Evolutionary conservation across 1,140 invertebrate genomes (phyloP).

Genomic region (Wasmannia auropunctata): DNA sequence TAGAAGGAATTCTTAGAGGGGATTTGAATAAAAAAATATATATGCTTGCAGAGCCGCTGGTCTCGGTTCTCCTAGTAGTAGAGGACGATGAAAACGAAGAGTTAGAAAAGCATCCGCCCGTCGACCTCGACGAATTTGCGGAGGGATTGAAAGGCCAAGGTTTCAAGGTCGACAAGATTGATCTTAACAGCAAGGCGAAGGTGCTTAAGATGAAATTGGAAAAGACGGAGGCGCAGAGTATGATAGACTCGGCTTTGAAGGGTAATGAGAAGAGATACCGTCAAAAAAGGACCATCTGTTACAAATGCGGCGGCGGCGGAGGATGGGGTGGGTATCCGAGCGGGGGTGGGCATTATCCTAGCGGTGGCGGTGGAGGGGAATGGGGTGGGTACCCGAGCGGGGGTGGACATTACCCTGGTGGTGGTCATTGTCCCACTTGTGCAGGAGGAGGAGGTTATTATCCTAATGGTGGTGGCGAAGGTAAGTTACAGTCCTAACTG

Average conservation of each 20-base stretch:
- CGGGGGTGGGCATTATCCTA: constrained; percentile 10
- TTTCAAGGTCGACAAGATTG: constrained; percentile 78
- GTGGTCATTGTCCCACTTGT: too few species aligned
- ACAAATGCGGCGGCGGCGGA: constrained; percentile 71
- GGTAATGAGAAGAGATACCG: constrained; percentile 72
- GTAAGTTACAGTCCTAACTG: background rate
- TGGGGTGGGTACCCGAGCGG: constrained; percentile 3
- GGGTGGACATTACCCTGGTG: constrained; percentile 24
- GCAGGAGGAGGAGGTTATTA: constrained; percentile 25
- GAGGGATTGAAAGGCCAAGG: constrained; percentile 78
- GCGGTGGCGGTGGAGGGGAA: constrained; percentile 58
- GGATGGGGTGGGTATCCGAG: constrained; percentile 4
- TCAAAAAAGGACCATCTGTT: constrained; percentile 74
- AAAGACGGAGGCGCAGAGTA: constrained; percentile 53
- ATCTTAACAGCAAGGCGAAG: constrained; percentile 72
- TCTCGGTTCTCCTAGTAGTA: constrained; percentile 78
- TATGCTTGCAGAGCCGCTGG: constrained; percentile 75
- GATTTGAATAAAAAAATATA: background rate
- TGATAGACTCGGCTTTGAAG: constrained; percentile 30
- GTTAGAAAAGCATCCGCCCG: constrained; percentile 67
- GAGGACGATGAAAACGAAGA: constrained; percentile 77
- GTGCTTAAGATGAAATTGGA: constrained; percentile 78
- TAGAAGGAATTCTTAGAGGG: background rate
- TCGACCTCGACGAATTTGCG: constrained; percentile 78
- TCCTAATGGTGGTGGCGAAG: background rate